These are phyloP conservation scores for Plectrocnemia conspersa DNA, from an alignment of 1,140 invertebrate genomes.

Conservation along the genomic window DNA sequence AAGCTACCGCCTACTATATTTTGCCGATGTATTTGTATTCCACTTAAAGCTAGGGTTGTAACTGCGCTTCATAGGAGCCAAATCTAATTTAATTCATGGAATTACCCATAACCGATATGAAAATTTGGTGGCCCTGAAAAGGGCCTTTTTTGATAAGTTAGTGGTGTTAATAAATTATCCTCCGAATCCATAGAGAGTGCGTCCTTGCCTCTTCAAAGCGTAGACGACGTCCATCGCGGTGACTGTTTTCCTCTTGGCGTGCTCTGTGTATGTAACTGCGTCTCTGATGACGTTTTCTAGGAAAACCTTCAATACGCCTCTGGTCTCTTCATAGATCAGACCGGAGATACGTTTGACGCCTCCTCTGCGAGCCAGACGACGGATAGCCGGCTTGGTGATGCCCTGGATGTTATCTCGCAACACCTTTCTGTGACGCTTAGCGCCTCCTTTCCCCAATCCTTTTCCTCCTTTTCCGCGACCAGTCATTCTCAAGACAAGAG, in stretches of 20 bases:
- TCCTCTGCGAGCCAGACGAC: constrained; percentile 64
- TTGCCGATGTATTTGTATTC: too few relatives aligned
- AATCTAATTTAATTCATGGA: too few relatives aligned
- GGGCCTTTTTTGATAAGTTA: constrained; percentile 7
- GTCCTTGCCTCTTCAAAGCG: constrained; percentile 76
- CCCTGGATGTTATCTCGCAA: constrained; percentile 67
- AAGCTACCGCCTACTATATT: too few relatives aligned
- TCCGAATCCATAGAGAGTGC: constrained; percentile 63
- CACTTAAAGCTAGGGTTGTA: too few relatives aligned
- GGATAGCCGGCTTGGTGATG: constrained; percentile 35
- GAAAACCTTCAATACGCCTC: constrained; percentile 68
- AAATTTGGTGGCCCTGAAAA: constrained; percentile 4
- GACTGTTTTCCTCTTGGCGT: constrained; percentile 77
- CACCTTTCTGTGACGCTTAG: constrained; percentile 65
- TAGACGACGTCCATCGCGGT: constrained; percentile 88
- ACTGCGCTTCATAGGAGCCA: too few relatives aligned
- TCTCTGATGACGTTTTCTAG: constrained; percentile 79
- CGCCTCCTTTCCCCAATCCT: constrained; percentile 64
- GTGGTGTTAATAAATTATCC: too few relatives aligned
- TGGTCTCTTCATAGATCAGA: constrained; percentile 35
- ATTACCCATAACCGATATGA: too few relatives aligned
- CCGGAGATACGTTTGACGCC: constrained; percentile 64
- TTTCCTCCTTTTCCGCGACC: constrained; percentile 65
- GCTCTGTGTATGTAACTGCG: constrained; percentile 78
- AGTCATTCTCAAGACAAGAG: too few relatives aligned